Percentiles rank a stretch among this genome's conserved stretches.
These are phyloP conservation scores for Puffinus mauretanicus DNA, from an alignment of 2,113 vertebrate genomes.

Conservation along the genomic window DNA sequence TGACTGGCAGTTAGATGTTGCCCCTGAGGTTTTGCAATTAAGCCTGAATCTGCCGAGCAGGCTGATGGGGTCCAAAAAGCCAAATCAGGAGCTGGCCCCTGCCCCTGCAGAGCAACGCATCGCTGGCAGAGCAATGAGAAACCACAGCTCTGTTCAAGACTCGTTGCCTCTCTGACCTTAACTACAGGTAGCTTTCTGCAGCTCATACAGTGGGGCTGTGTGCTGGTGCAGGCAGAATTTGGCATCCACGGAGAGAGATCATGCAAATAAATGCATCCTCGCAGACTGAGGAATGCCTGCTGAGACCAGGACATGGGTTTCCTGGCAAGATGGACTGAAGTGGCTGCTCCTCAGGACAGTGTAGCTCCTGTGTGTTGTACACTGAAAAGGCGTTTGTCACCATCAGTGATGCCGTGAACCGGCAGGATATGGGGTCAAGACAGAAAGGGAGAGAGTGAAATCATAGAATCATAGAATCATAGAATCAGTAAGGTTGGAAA, in stretches of 20 bases:
- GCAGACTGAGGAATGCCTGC: background rate
- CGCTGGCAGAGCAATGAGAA: background rate
- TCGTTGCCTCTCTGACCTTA: background rate
- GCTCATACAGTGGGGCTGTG: background rate
- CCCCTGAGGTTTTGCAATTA: background rate
- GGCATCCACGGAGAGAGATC: background rate
- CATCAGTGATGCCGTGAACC: background rate
- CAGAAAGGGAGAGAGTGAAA: background rate
- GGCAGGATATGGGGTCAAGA: background rate
- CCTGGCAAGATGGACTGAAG: background rate
- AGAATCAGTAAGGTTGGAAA: too few species aligned
- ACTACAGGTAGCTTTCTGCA: background rate
- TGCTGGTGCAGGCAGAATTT: background rate
- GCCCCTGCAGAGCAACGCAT: background rate
- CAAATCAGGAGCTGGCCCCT: background rate
- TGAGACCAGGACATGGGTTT: background rate
- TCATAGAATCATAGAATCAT: too few species aligned
- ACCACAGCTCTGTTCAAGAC: background rate
- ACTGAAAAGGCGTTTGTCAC: background rate
- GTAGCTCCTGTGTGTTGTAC: background rate
- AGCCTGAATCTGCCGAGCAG: background rate
- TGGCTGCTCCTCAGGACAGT: background rate
- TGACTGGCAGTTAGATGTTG: background rate
- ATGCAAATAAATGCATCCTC: background rate
- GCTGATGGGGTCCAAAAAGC: background rate